A percentile compares a stretch with the other conserved stretches of the same genome.
phyloP scores from a whole-genome alignment of 2,113 vertebrate species.

The Fregata magnificens region DNA sequence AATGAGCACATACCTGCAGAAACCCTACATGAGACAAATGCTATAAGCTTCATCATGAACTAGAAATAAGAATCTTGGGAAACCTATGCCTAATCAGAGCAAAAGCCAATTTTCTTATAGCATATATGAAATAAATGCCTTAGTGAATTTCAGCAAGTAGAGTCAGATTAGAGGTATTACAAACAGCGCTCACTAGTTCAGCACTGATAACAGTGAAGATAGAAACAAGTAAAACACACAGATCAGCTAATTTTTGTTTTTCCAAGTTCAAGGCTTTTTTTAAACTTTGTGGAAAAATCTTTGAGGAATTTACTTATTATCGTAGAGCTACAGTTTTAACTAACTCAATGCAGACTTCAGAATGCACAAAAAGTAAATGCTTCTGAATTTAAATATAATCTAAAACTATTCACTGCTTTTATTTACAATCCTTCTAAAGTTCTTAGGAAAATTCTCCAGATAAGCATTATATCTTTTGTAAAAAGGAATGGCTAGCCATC shows the following conservation, averaged over 20 bases:
- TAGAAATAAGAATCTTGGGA: neutral
- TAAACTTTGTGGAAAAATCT: neutral
- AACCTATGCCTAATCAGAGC: neutral
- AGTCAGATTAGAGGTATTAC: neutral
- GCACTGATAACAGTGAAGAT: neutral
- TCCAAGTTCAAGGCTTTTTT: neutral
- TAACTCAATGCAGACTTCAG: neutral
- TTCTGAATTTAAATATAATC: neutral
- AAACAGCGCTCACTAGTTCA: neutral
- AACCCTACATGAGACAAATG: neutral
- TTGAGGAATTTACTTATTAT: neutral
- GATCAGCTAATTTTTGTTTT: neutral
- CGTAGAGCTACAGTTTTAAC: neutral
- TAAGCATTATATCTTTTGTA: neutral
- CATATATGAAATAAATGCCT: neutral
- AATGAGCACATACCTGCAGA: rapidly evolving
- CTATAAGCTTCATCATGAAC: neutral
- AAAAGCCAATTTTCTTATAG: neutral
- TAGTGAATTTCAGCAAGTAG: neutral
- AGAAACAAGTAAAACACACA: neutral
- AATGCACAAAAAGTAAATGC: neutral
- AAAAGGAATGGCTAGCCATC: neutral
- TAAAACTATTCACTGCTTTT: neutral
- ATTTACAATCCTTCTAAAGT: neutral
- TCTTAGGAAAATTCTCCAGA: neutral